A percentile compares a stretch with the other conserved stretches of the same genome.
phyloP scores from a whole-genome alignment of 2,113 vertebrate genomes.

The Pangasianodon hypophthalmus region DNA sequence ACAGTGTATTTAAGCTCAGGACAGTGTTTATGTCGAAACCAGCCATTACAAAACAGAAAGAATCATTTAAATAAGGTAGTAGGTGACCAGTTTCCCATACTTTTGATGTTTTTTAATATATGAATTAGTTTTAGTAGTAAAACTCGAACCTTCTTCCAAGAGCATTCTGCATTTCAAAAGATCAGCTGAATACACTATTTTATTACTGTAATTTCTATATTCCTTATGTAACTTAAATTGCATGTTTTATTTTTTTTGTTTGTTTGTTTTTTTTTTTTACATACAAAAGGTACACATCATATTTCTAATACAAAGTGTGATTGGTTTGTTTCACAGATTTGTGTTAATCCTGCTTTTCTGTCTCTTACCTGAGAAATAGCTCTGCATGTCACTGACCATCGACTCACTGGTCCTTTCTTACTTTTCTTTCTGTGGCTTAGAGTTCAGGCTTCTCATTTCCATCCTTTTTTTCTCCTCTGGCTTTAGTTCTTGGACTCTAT shows the following conservation, averaged over 20 bases:
- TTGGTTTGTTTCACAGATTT: not conserved
- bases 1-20: not conserved
- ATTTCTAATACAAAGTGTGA: not conserved
- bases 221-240: slow-evolving; percentile 16
- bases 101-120: not conserved
- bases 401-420: not conserved
- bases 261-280: too few relatives aligned
- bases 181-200: not conserved
- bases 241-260: not conserved
- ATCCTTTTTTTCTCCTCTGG: too few relatives aligned
- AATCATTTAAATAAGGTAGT: not conserved
- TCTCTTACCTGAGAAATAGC: not conserved
- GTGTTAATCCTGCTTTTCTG: not conserved
- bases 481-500: not conserved
- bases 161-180: slow-evolving; percentile 25
- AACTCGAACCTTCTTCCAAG: slow-evolving; percentile 15
- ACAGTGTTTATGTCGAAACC: not conserved
- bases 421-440: not conserved
- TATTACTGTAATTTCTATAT: slow-evolving; percentile 1
- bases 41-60: not conserved
- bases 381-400: not conserved
- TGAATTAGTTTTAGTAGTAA: slow-evolving; percentile 1
- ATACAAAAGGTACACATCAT: slow-evolving; percentile 4
- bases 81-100: not conserved
- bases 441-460: not conserved